phyloP scores from a whole-genome alignment of 2,888 invertebrate species.

The Hirtodrosophila confusa region DNA sequence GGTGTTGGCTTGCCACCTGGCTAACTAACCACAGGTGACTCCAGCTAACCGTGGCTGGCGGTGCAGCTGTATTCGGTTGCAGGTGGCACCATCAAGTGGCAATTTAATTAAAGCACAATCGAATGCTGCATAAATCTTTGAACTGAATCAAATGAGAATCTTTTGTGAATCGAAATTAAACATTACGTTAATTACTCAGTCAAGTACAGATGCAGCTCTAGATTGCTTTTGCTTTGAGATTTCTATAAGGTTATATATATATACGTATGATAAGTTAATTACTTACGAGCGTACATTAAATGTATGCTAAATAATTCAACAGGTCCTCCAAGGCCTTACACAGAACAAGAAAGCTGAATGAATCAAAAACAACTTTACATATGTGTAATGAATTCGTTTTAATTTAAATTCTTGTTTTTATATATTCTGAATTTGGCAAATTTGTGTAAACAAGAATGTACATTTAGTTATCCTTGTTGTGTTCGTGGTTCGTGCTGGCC shows the following conservation, averaged over 20 bases:
- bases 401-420: no score
- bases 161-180: conserved; percentile 29
- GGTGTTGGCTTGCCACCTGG: conserved; percentile 18
- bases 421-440: no score
- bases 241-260: background rate
- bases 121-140: conserved; percentile 47
- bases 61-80: conserved; percentile 29
- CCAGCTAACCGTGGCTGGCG: conserved; percentile 3
- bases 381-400: no score
- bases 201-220: conserved; percentile 1
- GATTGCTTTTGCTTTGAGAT: conserved; percentile 1
- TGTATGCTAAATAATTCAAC: no score
- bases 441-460: no score
- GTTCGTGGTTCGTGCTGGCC: no score
- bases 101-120: conserved; percentile 70
- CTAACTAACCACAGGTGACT: conserved; percentile 27
- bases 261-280: conserved; percentile 1
- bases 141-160: conserved; percentile 40
- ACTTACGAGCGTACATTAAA: no score
- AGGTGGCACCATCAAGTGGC: conserved; percentile 39
- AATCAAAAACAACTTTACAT: no score
- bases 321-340: no score
- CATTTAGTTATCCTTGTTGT: no score
- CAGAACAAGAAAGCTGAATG: no score
- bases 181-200: conserved; percentile 30